Evolutionary conservation across 2,797 vertebrate genomes (phyloP).

Genomic region (Steatocranus sp.): DNA sequence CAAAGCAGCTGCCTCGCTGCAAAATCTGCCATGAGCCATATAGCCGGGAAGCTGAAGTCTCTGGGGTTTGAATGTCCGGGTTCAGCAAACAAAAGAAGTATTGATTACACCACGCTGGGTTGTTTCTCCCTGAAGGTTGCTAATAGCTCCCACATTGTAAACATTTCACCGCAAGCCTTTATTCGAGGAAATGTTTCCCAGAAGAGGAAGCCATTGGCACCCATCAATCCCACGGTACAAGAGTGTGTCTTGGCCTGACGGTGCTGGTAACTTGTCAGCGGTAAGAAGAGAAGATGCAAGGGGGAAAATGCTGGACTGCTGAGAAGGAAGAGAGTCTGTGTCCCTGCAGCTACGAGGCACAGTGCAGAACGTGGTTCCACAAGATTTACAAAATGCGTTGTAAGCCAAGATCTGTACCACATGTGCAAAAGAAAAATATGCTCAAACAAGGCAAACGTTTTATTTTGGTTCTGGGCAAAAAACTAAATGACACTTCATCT

Average conservation of each 20-base stretch:
- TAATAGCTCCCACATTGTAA: conserved; percentile 72
- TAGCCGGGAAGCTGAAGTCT: conserved; percentile 1
- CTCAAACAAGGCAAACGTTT: conserved; percentile 48
- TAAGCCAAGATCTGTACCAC: conserved; percentile 58
- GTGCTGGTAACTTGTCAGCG: conserved; percentile 33
- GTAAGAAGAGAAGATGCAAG: conserved; percentile 11
- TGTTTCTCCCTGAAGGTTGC: conserved; percentile 54
- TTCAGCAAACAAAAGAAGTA: conserved; percentile 66
- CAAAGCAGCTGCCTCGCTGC: conserved; percentile 38
- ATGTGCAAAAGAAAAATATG: conserved; percentile 66
- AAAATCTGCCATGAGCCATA: conserved; percentile 29
- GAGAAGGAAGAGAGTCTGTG: conserved; percentile 25
- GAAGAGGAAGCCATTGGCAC: conserved; percentile 63
- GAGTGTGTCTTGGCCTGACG: conserved; percentile 52
- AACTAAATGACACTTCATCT: conserved; percentile 62
- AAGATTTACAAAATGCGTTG: conserved; percentile 52
- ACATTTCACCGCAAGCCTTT: conserved; percentile 69
- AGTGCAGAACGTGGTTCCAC: conserved; percentile 55
- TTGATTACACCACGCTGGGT: conserved; percentile 61
- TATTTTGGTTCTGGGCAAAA: conserved; percentile 59
- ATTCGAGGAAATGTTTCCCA: conserved; percentile 66
- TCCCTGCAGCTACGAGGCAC: conserved; percentile 50
- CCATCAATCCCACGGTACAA: conserved; percentile 53
- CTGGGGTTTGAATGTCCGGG: conserved; percentile 35
- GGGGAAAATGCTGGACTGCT: conserved; percentile 19